Percentiles rank a stretch among this genome's conserved stretches.
Evolutionary conservation across 2,797 vertebrate species (phyloP).

Genomic region (Enteromius paludinosus): DNA sequence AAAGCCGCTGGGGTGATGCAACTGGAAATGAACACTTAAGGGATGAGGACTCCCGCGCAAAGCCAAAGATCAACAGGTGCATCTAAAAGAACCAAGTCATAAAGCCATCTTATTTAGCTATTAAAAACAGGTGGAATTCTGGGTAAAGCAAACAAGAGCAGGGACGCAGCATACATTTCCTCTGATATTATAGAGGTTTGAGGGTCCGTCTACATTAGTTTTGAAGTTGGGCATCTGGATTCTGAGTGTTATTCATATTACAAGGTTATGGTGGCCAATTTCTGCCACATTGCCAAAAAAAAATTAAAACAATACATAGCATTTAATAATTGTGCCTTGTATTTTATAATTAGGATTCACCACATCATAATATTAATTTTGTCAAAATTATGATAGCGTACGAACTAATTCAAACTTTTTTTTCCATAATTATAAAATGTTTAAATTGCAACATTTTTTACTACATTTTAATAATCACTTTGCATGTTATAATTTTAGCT

Average conservation of each 20-base stretch:
- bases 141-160: background rate
- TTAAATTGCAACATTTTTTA: background rate
- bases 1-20: slow-evolving; percentile 57
- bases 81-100: slow-evolving; percentile 20
- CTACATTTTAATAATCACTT: background rate
- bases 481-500: background rate
- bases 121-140: slow-evolving; percentile 1
- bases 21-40: slow-evolving; percentile 57
- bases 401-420: background rate
- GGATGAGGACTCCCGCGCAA: slow-evolving; percentile 16
- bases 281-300: no score
- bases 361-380: background rate
- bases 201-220: background rate
- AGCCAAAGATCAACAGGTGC: slow-evolving; percentile 47
- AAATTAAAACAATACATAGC: no score
- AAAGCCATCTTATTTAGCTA: background rate
- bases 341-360: background rate
- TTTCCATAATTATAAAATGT: background rate
- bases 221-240: background rate
- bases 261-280: background rate
- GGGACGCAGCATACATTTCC: background rate
- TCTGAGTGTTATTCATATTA: background rate
- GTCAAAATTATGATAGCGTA: background rate
- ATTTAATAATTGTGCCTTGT: background rate
- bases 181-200: background rate